phyloP scores from a whole-genome alignment of 2,797 vertebrate genomes.

The Sarcophilus harrisii region DNA sequence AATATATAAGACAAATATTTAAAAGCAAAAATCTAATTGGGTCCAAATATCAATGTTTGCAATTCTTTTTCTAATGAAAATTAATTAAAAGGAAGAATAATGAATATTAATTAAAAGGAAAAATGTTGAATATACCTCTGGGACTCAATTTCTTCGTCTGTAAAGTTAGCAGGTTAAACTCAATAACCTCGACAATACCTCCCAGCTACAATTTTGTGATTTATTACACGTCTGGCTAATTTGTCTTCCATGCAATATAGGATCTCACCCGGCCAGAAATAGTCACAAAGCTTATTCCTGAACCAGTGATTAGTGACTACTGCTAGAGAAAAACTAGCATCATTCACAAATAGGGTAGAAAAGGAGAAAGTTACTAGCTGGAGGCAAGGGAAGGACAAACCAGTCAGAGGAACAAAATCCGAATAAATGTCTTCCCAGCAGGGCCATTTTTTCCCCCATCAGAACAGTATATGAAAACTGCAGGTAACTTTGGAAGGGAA shows the following conservation, averaged over 20 bases:
- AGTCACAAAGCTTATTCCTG: constrained; percentile 2
- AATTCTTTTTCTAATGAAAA: background rate
- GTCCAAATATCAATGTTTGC: background rate
- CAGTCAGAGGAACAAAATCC: background rate
- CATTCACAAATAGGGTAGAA: background rate
- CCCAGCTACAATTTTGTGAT: background rate
- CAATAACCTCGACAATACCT: background rate
- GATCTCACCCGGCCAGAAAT: background rate
- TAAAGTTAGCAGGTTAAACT: background rate
- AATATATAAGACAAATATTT: background rate
- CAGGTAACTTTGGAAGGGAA: background rate
- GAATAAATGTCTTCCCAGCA: background rate
- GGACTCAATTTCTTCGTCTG: background rate
- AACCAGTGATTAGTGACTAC: background rate
- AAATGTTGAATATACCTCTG: background rate
- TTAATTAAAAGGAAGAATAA: background rate
- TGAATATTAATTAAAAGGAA: background rate
- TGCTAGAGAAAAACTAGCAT: background rate
- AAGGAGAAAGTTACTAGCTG: background rate
- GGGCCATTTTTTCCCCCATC: background rate
- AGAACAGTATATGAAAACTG: background rate
- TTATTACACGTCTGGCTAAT: background rate
- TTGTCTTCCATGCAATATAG: background rate
- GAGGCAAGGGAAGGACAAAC: background rate
- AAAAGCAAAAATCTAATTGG: background rate